A percentile compares a stretch with the other conserved stretches of the same genome.
Evolutionary conservation across 30 jellyfish, hydroid and myxozoan species (phyloP).

Genomic region (Cassiopea andromeda): DNA sequence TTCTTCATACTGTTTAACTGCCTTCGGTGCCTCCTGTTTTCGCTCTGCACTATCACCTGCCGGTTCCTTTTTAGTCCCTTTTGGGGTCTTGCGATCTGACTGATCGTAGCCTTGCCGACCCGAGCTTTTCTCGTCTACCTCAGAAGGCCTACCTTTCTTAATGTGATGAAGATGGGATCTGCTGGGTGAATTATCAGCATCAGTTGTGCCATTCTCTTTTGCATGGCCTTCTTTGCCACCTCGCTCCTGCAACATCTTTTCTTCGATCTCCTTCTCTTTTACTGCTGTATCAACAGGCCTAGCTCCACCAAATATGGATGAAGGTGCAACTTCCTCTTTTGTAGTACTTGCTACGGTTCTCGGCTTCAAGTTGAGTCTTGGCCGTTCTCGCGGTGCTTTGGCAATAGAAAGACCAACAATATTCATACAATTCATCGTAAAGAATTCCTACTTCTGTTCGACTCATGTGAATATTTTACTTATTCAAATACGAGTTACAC

Average conservation of each 20-base stretch:
- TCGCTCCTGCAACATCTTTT: slow-evolving; percentile 38
- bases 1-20: slow-evolving; percentile 39
- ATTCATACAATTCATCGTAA: too few species aligned
- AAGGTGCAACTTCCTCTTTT: slow-evolving; percentile 34
- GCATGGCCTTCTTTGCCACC: slow-evolving; percentile 22
- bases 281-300: slow-evolving; percentile 98
- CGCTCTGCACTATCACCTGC: neutral
- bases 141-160: neutral
- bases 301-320: slow-evolving; percentile 96
- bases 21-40: neutral
- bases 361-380: slow-evolving; percentile 84
- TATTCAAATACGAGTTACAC: too few species aligned
- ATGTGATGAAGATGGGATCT: neutral
- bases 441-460: neutral
- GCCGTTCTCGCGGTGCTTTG: slow-evolving; percentile 84
- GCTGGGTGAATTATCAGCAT: neutral
- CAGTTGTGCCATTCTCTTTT: slow-evolving; percentile 7
- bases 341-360: slow-evolving; percentile 57
- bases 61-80: neutral
- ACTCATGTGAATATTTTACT: neutral
- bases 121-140: neutral
- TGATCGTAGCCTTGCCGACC: neutral
- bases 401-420: too few species aligned
- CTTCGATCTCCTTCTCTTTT: slow-evolving; percentile 86
- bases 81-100: slow-evolving; percentile 1